Base-by-base conservation (phyloP, 2,797 vertebrate species). In the Coilia nasus region DNA sequence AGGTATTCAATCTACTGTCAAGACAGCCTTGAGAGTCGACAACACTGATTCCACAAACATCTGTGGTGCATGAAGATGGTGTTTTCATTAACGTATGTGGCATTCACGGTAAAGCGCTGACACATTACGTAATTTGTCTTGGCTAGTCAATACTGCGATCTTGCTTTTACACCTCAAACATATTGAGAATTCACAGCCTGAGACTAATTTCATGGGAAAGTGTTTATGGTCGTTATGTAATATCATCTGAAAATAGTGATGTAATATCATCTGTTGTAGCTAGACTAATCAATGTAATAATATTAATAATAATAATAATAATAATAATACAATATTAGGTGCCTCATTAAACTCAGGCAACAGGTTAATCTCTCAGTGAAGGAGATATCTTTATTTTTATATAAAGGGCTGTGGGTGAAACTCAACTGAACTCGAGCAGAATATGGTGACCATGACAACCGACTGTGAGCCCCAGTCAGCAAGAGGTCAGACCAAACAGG, bases 391-490 rank as follows among this genome's bases (percentile, higher is more conserved):
- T 41, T 41, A 41, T 41, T 41, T 41, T 5, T 41, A 2, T 5
- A 41, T 41, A 41, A 41, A 54, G 50, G 50, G 50, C 50, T 54
- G 12, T 12, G 10, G 10, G 50, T 41, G 35, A 5, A 41, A 41
- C 35, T 41, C 9, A 54, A 54, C 57, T 59, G 57, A 19, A 59
- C 17, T 19, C 17, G 3, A n/a, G 17, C 57, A 71, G 64, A 6
- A 31, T 35, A 31, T 78, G 19, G 71, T 64, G 60, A 25, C 71
- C 71, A 78, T 78, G 71, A n/a, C 31, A 78, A 78, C 71, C 19
- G 19, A 0, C 57, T 5, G 2, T 59, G 41, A 78, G 71, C 23
- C 6, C 71, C 17, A 19, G 35, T 41, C 17, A 35, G 4, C 17
- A 1, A 2, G 35, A 78, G 71, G 35, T 78, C 15, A 75, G 28